Conservation (phyloP, 2,888 invertebrate species). For the Agonum fuliginosum region DNA sequence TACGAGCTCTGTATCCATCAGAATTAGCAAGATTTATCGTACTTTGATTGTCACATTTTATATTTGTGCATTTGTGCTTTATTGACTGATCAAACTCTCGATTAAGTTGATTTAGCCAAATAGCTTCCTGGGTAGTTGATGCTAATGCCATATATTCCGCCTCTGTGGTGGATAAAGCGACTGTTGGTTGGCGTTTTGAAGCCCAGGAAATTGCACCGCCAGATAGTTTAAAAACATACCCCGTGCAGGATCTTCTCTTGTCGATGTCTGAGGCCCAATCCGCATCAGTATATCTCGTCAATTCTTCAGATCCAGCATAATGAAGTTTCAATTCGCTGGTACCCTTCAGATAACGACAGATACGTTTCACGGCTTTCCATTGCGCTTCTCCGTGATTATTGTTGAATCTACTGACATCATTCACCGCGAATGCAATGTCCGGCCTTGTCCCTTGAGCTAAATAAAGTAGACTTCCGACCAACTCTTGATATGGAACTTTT, state of each 20-base stretch:
- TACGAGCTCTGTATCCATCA: slow-evolving; percentile 59
- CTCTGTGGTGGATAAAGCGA: slow-evolving; percentile 66
- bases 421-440: slow-evolving; percentile 63
- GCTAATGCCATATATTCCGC: slow-evolving; percentile 65
- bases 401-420: slow-evolving; percentile 62
- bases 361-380: slow-evolving; percentile 59
- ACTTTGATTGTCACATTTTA: slow-evolving; percentile 62
- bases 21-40: slow-evolving; percentile 61
- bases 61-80: slow-evolving; percentile 6
- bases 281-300: slow-evolving; percentile 34
- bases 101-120: slow-evolving; percentile 62
- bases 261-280: slow-evolving; percentile 47
- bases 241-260: slow-evolving; percentile 50
- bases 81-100: slow-evolving; percentile 42
- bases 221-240: slow-evolving; percentile 41
- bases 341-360: slow-evolving; percentile 55
- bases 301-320: neutral
- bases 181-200: slow-evolving; percentile 62
- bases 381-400: slow-evolving; percentile 47
- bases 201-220: slow-evolving; percentile 57
- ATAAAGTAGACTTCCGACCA: slow-evolving; percentile 62
- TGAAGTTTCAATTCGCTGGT: slow-evolving; percentile 45
- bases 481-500: slow-evolving; percentile 62
- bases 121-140: slow-evolving; percentile 64
- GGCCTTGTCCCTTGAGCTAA: slow-evolving; percentile 61